Percentiles rank a stretch among this genome's conserved stretches.
These are phyloP conservation scores for Trinectes maculatus DNA, from an alignment of 2,113 vertebrate genomes.

Conservation along the genomic window DNA sequence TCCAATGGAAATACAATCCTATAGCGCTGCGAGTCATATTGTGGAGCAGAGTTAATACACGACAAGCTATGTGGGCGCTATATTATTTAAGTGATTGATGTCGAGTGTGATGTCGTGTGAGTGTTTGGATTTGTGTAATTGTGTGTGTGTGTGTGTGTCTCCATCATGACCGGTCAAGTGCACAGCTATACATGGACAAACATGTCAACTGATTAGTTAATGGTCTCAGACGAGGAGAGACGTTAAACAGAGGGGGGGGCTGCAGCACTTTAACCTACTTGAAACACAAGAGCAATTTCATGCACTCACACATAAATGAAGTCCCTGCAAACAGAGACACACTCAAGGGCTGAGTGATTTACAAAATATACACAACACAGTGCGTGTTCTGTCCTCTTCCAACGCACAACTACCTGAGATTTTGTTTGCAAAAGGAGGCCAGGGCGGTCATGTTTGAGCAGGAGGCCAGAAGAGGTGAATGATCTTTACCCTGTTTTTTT, in stretches of 20 bases:
- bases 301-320: constrained; percentile 11
- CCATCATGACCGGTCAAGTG: constrained; percentile 51
- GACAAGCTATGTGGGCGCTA: constrained; percentile 7
- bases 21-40: constrained; percentile 6
- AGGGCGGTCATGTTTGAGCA: constrained; percentile 24
- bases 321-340: constrained; percentile 5
- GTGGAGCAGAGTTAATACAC: constrained; percentile 3
- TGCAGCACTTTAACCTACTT: constrained; percentile 57
- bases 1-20: background rate
- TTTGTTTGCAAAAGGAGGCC: constrained; percentile 64
- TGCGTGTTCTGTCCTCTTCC: constrained; percentile 3
- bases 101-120: constrained; percentile 1
- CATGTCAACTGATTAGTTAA: constrained; percentile 57
- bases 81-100: constrained; percentile 50
- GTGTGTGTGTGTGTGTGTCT: constrained; percentile 14
- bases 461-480: constrained; percentile 35
- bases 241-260: constrained; percentile 44
- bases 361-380: constrained; percentile 18
- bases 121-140: background rate
- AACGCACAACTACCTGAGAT: constrained; percentile 34
- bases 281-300: constrained; percentile 48
- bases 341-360: constrained; percentile 31
- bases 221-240: constrained; percentile 50
- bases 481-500: constrained; percentile 13
- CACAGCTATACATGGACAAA: constrained; percentile 56